These are phyloP conservation scores for Corynorhinus townsendii DNA, from an alignment of 2,113 vertebrate species.

Conservation along the genomic window DNA sequence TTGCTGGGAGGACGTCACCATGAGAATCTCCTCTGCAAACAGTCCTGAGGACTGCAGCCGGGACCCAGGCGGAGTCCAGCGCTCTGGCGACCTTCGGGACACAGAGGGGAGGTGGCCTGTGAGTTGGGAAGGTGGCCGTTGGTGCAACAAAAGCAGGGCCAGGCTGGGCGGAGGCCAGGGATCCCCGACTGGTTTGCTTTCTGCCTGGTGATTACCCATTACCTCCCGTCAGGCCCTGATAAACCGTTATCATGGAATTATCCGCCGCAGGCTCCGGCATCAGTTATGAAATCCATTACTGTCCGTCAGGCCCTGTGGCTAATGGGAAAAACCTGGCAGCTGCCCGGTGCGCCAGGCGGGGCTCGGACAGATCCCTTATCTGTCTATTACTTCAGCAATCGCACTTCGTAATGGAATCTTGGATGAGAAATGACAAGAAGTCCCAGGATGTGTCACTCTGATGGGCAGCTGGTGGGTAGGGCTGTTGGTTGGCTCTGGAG, in stretches of 20 bases:
- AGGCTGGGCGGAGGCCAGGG: conserved; percentile 15
- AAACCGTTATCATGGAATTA: conserved; percentile 89
- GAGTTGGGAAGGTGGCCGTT: conserved; percentile 41
- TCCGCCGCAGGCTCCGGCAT: conserved; percentile 82
- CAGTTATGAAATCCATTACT: conserved; percentile 90
- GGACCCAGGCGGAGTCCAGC: not conserved
- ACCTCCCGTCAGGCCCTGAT: conserved; percentile 82
- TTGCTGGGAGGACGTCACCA: not conserved
- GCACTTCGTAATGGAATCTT: conserved; percentile 68
- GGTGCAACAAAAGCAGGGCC: conserved; percentile 57
- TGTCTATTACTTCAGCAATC: conserved; percentile 73
- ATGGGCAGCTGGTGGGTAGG: conserved; percentile 53
- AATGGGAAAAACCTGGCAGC: conserved; percentile 76
- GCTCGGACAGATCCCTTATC: conserved; percentile 79
- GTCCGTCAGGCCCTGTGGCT: conserved; percentile 83
- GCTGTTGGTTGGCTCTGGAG: not conserved
- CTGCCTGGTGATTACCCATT: conserved; percentile 81
- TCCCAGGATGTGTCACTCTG: conserved; percentile 48
- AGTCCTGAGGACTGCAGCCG: not conserved
- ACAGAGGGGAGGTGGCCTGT: not conserved
- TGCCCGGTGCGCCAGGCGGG: conserved; percentile 81
- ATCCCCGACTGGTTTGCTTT: conserved; percentile 52
- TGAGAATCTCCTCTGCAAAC: not conserved
- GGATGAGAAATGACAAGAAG: conserved; percentile 70
- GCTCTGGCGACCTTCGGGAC: not conserved